Evolutionary conservation across 2,113 vertebrate species (phyloP).

Genomic region (Hemiscyllium ocellatum): DNA sequence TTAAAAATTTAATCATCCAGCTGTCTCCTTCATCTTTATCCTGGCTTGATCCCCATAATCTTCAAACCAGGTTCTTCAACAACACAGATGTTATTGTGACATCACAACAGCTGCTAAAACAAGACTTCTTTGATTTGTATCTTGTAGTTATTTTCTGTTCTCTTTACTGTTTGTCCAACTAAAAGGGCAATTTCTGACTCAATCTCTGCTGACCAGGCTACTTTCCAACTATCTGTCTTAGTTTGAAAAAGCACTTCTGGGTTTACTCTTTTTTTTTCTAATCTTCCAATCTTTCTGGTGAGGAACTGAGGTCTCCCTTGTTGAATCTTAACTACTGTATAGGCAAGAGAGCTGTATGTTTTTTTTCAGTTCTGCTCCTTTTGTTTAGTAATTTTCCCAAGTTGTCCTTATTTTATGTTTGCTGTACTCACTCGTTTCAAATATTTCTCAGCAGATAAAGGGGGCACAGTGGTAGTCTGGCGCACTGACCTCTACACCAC

Average conservation of each 20-base stretch:
- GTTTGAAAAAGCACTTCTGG: not conserved
- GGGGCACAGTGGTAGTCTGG: no score
- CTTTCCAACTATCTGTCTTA: not conserved
- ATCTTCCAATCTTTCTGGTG: not conserved
- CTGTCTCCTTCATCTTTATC: conserved; percentile 8
- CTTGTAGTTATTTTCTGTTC: not conserved
- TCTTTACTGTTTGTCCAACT: not conserved
- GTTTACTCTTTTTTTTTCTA: not conserved
- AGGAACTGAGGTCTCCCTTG: not conserved
- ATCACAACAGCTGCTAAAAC: not conserved
- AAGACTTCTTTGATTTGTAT: not conserved
- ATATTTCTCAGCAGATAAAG: no score
- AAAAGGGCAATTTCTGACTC: not conserved
- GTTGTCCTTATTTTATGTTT: not conserved
- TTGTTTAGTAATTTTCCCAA: not conserved
- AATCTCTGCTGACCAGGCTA: not conserved
- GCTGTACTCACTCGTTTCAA: not conserved
- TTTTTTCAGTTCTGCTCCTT: not conserved
- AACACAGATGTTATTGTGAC: conserved; percentile 25
- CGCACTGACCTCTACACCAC: no score
- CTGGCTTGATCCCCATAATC: conserved; percentile 3
- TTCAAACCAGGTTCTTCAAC: not conserved
- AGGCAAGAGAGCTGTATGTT: not conserved
- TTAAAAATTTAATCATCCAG: not conserved
- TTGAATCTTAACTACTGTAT: not conserved